phyloP scores from a whole-genome alignment of 1,140 invertebrate genomes.

The Drosophila nannoptera region DNA sequence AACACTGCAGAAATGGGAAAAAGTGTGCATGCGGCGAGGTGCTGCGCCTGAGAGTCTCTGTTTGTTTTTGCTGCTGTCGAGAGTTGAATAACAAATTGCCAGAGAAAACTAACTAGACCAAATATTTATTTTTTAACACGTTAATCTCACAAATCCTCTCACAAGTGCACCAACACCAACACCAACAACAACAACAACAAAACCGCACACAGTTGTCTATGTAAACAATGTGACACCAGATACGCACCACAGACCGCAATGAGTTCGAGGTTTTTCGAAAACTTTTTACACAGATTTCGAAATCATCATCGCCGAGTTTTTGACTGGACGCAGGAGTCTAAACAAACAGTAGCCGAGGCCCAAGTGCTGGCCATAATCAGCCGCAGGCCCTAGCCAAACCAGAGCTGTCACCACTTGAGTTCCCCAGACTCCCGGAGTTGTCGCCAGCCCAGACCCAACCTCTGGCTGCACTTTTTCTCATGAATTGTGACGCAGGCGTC shows the following conservation, averaged over 20 bases:
- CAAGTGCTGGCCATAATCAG: slow-evolving; percentile 53
- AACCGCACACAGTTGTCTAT: slow-evolving; percentile 66
- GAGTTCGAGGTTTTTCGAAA: slow-evolving; percentile 43
- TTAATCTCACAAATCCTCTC: slow-evolving; percentile 72
- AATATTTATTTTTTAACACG: slow-evolving; percentile 77
- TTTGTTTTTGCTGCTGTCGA: slow-evolving; percentile 62
- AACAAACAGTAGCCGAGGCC: slow-evolving; percentile 64
- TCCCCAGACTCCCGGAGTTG: slow-evolving; percentile 26
- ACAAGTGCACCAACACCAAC: slow-evolving; percentile 61
- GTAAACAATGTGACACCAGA: slow-evolving; percentile 64
- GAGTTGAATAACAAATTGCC: slow-evolving; percentile 66
- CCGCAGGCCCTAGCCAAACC: slow-evolving; percentile 48
- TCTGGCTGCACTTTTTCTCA: slow-evolving; percentile 49
- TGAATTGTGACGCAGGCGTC: slow-evolving; percentile 56
- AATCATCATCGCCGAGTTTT: slow-evolving; percentile 47
- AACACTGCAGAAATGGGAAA: slow-evolving; percentile 48
- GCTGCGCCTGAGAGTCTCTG: slow-evolving; percentile 23
- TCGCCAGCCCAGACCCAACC: slow-evolving; percentile 7
- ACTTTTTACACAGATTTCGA: slow-evolving; percentile 52
- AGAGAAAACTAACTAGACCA: slow-evolving; percentile 73
- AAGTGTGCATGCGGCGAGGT: slow-evolving; percentile 47
- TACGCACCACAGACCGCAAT: slow-evolving; percentile 39
- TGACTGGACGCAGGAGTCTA: slow-evolving; percentile 70
- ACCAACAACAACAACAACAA: slow-evolving; percentile 32
- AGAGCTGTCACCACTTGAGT: slow-evolving; percentile 69